These are phyloP conservation scores for Mormyrops attenuatus DNA, from an alignment of 2,797 vertebrate species.

Conservation along the genomic window DNA sequence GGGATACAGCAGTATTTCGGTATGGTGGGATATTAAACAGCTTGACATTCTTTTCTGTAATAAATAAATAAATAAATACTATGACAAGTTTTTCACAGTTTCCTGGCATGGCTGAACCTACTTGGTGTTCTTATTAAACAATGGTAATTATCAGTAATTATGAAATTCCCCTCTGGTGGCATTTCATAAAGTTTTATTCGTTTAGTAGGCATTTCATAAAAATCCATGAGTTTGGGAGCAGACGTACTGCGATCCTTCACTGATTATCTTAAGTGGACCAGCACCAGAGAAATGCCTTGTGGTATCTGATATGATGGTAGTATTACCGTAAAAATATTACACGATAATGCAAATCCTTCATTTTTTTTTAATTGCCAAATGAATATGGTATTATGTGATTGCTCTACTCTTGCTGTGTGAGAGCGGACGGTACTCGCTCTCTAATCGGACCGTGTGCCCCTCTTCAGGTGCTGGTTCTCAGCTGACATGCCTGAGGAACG, in stretches of 20 bases:
- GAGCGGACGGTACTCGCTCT: not conserved
- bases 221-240: not conserved
- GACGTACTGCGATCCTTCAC: not conserved
- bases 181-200: not conserved
- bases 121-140: not conserved
- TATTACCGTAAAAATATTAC: not conserved
- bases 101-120: not conserved
- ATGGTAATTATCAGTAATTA: not conserved
- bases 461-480: slow-evolving; percentile 68
- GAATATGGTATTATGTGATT: not conserved
- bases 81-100: not conserved
- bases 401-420: not conserved
- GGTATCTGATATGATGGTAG: not conserved
- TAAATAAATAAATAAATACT: not conserved
- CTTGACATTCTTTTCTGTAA: not conserved
- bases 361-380: not conserved
- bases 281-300: not conserved
- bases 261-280: not conserved
- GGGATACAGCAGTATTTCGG: not conserved
- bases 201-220: not conserved
- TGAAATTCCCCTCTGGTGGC: not conserved
- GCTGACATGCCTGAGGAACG: slow-evolving; percentile 67
- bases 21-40: not conserved
- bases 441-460: not conserved
- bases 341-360: not conserved